Evolutionary conservation across 2,113 vertebrate species (phyloP).

Genomic region (Macheiramphus alcinus): DNA sequence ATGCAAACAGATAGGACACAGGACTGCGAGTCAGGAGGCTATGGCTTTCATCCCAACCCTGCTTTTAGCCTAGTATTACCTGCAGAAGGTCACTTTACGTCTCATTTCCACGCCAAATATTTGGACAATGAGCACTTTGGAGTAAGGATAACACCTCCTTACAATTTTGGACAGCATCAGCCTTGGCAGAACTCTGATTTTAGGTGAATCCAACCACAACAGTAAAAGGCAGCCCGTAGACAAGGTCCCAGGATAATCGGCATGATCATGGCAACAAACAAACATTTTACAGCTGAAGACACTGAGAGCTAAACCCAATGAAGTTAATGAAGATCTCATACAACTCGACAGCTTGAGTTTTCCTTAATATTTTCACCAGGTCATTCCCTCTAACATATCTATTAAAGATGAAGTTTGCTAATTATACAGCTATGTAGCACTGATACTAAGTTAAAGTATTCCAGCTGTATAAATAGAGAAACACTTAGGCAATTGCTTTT

Average conservation of each 20-base stretch:
- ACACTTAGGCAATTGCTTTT: conserved; percentile 25
- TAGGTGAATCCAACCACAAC: background rate
- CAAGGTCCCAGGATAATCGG: background rate
- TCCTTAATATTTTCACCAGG: background rate
- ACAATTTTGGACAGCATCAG: background rate
- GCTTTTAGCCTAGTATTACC: background rate
- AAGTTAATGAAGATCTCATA: background rate
- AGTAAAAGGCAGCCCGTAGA: background rate
- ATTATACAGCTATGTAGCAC: background rate
- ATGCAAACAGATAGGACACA: background rate
- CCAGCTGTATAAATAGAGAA: conserved; percentile 49
- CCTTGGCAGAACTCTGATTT: background rate
- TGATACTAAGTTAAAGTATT: background rate
- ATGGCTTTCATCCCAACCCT: background rate
- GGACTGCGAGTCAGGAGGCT: background rate
- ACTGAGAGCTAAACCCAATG: background rate
- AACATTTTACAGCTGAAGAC: background rate
- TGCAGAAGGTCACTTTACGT: background rate
- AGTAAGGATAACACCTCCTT: background rate
- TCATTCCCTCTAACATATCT: background rate
- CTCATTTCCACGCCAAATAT: background rate
- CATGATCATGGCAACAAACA: background rate
- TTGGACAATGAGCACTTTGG: background rate
- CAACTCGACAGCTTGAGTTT: background rate
- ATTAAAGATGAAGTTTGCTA: background rate